Evolutionary conservation across 2,113 vertebrate species (phyloP).

Genomic region (Nerophis lumbriciformis): DNA sequence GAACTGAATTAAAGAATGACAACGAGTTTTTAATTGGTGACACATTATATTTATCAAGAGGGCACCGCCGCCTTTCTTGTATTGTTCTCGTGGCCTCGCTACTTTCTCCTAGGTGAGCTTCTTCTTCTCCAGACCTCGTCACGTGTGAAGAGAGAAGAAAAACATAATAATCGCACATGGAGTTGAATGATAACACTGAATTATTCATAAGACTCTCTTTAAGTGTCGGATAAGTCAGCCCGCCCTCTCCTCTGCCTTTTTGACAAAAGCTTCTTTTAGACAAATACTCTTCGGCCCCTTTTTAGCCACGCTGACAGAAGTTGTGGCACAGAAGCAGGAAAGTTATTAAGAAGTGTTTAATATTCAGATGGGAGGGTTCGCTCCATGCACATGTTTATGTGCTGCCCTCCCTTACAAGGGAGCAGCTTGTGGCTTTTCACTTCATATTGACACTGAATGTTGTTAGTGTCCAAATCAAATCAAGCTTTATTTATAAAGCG

Average conservation of each 20-base stretch:
- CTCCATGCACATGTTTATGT: slow-evolving; percentile 32
- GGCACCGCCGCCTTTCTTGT: slow-evolving; percentile 75
- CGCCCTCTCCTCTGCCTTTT: slow-evolving; percentile 5
- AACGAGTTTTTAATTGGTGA: slow-evolving; percentile 95
- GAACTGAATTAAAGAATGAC: slow-evolving; percentile 80
- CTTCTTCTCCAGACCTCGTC: slow-evolving; percentile 66
- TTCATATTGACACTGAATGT: slow-evolving; percentile 44
- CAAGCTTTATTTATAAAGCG: too few species aligned
- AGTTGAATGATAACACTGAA: slow-evolving; percentile 88
- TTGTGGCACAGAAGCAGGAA: slow-evolving; percentile 63
- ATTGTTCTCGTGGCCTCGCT: slow-evolving; percentile 77
- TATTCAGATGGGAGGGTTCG: slow-evolving; percentile 76
- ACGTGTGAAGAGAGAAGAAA: slow-evolving; percentile 78
- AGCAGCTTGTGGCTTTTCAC: slow-evolving; percentile 21
- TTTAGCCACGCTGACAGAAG: slow-evolving; percentile 64
- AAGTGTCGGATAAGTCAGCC: slow-evolving; percentile 78
- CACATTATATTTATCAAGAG: slow-evolving; percentile 93
- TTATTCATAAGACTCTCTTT: slow-evolving; percentile 85
- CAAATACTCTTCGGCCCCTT: slow-evolving; percentile 66
- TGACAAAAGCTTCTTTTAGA: slow-evolving; percentile 73
- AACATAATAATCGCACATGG: slow-evolving; percentile 75
- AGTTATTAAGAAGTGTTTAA: slow-evolving; percentile 84
- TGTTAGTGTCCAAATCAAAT: slow-evolving; percentile 37
- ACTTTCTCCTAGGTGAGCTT: slow-evolving; percentile 76
- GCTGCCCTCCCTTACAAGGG: slow-evolving; percentile 25